These are phyloP conservation scores for Allygus modestus DNA, from an alignment of 2,888 invertebrate genomes.

Conservation along the genomic window DNA sequence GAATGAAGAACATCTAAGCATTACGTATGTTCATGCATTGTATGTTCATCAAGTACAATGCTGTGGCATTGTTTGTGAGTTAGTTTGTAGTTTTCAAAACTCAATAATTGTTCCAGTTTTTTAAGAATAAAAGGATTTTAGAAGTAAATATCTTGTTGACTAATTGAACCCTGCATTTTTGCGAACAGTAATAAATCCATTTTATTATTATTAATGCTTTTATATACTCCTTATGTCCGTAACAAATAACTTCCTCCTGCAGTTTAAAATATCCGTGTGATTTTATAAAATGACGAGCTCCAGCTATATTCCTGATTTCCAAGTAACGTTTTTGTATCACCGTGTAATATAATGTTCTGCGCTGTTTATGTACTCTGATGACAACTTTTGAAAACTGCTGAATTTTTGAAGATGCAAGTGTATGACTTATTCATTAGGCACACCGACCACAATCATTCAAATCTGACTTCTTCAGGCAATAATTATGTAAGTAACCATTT, in stretches of 20 bases:
- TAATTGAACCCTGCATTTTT: background rate
- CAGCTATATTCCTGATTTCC: background rate
- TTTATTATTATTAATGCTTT: no score
- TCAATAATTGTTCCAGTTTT: no score
- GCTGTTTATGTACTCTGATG: constrained; percentile 29
- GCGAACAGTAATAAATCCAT: no score
- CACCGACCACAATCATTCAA: constrained; percentile 24
- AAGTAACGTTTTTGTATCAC: background rate
- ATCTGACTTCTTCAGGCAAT: constrained; percentile 30
- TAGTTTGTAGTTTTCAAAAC: no score
- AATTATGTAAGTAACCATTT: constrained; percentile 39
- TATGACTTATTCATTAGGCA: background rate
- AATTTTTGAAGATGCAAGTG: constrained; percentile 27
- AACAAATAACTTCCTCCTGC: no score
- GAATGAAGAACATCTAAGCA: background rate
- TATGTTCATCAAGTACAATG: no score
- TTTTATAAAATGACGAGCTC: no score
- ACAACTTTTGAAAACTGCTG: constrained; percentile 19
- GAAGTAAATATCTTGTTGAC: background rate
- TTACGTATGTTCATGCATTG: no score
- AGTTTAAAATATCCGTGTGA: no score
- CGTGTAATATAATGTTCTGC: constrained; percentile 8
- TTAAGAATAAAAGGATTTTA: background rate
- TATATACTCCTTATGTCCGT: no score
- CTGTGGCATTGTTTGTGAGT: no score